Evolutionary conservation across 2,113 vertebrate species (phyloP), one percentile per base, ranked within the genome.

Genomic region (Odocoileus hemionus): DNA sequence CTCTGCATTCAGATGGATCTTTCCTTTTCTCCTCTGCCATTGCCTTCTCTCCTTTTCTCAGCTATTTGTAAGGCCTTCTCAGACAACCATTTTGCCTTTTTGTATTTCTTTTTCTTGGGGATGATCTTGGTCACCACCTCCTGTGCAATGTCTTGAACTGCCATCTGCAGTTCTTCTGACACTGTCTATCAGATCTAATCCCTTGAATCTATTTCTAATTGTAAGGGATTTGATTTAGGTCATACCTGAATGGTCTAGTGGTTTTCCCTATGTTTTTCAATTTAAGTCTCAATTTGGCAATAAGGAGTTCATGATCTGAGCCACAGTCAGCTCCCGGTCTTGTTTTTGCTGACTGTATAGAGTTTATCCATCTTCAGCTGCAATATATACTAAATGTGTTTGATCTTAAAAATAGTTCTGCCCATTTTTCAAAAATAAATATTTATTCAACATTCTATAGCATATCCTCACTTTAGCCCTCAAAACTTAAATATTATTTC

Each of bases 381-480:
- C 67, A 39, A 45, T 60, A 74, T 39, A 60, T 25, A 67, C 14
- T 64, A 93, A 95, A 85, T 64, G 3, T 39, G 60, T 67, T 93
- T 93, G n/a, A 89, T 60, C 30, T 89, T 79, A 43, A 94, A 94
- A 92, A 43, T 88, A 10, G 80, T 96, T 84, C 76, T 94, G 36
- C 33, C 74, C 97, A 14, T 74, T 89, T 94, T 23, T 78, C 23
- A 52, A 74, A 33, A 45, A 43, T 39, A 85, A 92, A 11, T 86
- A 54, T 74, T 57, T 57, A 60, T 64, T 86, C 43, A 85, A 82
- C 5, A 52, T 60, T 54, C 21, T 54, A 55, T 17, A 85, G 43
- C 8, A 94, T 47, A 70, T 30, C 3, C 33, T 96, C 67, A 74
- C 57, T 90, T 85, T 82, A 58, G 25, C 3, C 52, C 43, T 74